Percentiles rank a stretch among this genome's conserved stretches.
Evolutionary conservation across 2,888 invertebrate genomes (phyloP).

Genomic region (Eupithecia centaureata): DNA sequence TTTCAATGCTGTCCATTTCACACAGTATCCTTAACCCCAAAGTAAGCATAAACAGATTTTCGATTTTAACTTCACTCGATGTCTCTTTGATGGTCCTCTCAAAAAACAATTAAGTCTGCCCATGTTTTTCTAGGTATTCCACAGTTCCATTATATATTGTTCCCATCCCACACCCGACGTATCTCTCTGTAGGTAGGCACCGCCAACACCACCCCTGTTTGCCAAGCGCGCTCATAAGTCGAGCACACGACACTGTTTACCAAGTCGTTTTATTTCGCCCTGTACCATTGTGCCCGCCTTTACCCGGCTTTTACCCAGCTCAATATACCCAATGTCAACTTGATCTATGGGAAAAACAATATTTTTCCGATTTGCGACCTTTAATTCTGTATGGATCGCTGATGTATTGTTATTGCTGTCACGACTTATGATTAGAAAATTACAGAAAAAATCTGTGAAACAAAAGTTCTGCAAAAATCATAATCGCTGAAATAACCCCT

Average conservation of each 20-base stretch:
- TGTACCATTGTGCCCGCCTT: constrained; percentile 33
- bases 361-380: constrained; percentile 51
- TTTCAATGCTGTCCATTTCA: not conserved
- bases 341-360: constrained; percentile 52
- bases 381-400: not conserved
- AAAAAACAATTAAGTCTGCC: not conserved
- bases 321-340: constrained; percentile 39
- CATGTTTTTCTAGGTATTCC: not conserved
- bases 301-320: constrained; percentile 5
- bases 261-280: constrained; percentile 38
- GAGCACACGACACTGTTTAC: constrained; percentile 39
- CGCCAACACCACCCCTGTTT: constrained; percentile 61
- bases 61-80: not conserved
- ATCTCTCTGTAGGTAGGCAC: constrained; percentile 3
- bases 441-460: too few species aligned
- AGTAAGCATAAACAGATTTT: not conserved
- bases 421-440: not conserved
- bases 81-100: not conserved
- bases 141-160: not conserved
- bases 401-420: not conserved
- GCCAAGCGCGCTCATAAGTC: constrained; percentile 57
- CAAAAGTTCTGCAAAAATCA: not conserved
- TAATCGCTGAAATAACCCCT: too few species aligned
- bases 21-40: not conserved
- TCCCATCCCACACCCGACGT: not conserved